Evolutionary conservation across 1,140 invertebrate species (phyloP).

Genomic region (Dinoponera quadriceps): DNA sequence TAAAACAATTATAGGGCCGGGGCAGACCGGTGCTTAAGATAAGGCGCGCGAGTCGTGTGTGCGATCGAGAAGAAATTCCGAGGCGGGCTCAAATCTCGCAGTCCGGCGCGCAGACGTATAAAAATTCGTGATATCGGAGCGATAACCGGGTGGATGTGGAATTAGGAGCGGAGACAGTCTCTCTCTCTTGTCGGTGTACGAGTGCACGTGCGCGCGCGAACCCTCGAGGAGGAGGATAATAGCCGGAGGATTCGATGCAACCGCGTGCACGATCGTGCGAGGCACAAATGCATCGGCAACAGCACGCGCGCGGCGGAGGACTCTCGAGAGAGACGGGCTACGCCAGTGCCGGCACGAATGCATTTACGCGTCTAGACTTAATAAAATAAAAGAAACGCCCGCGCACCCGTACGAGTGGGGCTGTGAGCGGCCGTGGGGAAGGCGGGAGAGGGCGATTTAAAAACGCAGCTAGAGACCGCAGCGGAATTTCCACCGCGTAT

Average conservation of each 20-base stretch:
- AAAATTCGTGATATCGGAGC: too few species aligned
- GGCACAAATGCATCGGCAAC: conserved; percentile 57
- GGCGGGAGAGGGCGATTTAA: conserved; percentile 76
- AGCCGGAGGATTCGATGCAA: conserved; percentile 34
- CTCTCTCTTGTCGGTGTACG: too few species aligned
- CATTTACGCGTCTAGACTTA: conserved; percentile 85
- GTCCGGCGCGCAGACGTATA: neutral
- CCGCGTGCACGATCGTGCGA: conserved; percentile 19
- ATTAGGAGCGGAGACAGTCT: conserved; percentile 14
- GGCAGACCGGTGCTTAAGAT: neutral
- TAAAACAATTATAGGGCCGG: neutral
- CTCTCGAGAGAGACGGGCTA: conserved; percentile 77
- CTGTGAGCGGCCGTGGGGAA: conserved; percentile 65
- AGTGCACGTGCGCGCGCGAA: neutral
- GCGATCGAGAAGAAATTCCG: neutral
- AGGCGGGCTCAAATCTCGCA: neutral
- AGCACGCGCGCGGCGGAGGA: conserved; percentile 62
- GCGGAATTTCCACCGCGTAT: conserved; percentile 79
- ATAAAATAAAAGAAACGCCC: conserved; percentile 84
- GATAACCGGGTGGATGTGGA: neutral
- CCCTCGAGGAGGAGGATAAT: conserved; percentile 14
- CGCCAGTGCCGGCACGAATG: conserved; percentile 83
- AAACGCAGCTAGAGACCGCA: conserved; percentile 78
- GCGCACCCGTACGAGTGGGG: conserved; percentile 76
- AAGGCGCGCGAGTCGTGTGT: neutral